Conservation (phyloP, 1,140 invertebrate species). For the Laodelphax striatellus region DNA sequence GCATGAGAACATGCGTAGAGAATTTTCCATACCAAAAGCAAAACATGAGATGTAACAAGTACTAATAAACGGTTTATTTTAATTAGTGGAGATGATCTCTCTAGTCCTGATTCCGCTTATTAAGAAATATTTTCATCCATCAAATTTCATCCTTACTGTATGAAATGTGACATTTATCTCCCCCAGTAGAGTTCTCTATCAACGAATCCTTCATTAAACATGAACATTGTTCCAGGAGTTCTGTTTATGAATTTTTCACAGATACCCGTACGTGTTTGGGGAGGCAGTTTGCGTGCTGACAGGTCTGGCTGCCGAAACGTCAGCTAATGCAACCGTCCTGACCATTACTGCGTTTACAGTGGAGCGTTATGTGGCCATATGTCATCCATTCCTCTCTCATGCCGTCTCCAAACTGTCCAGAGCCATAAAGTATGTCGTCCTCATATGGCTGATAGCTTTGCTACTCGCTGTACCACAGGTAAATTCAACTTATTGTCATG, state of each 20-base stretch:
- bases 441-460: slow-evolving; percentile 56
- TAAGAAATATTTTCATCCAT: too few species aligned
- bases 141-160: too few species aligned
- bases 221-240: neutral
- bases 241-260: slow-evolving; percentile 12
- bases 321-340: slow-evolving; percentile 80
- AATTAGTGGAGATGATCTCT: too few species aligned
- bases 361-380: slow-evolving; percentile 74
- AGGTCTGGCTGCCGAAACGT: slow-evolving; percentile 75
- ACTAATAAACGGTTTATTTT: too few species aligned
- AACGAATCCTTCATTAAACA: too few species aligned
- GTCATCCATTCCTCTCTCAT: slow-evolving; percentile 58
- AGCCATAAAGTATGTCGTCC: slow-evolving; percentile 54
- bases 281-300: slow-evolving; percentile 73
- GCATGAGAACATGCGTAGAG: too few species aligned
- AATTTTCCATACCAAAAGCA: too few species aligned
- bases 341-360: slow-evolving; percentile 82
- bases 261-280: slow-evolving; percentile 79
- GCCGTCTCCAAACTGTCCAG: slow-evolving; percentile 69
- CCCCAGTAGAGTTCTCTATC: too few species aligned
- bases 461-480: slow-evolving; percentile 58
- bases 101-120: too few species aligned
- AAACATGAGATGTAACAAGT: too few species aligned
- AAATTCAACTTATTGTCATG: slow-evolving; percentile 14
- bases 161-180: too few species aligned